A percentile compares a stretch with the other conserved stretches of the same genome.
phyloP scores from a whole-genome alignment of 2,888 invertebrate species.

The Calameuta pallipes region DNA sequence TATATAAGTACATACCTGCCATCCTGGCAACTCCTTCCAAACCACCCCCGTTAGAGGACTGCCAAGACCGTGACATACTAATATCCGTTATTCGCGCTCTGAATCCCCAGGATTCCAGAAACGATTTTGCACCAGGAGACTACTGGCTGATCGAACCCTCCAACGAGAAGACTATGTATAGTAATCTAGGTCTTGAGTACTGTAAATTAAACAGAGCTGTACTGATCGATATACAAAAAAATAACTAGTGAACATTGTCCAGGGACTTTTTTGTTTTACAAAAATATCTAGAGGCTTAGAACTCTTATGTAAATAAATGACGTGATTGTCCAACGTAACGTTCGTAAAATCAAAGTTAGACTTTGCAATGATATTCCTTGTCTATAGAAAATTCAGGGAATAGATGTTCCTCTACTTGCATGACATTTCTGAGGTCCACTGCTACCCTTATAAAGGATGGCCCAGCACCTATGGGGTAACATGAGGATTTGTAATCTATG shows the following conservation, averaged over 20 bases:
- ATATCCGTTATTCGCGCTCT: constrained; percentile 30
- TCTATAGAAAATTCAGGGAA: background rate
- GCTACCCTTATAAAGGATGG: background rate
- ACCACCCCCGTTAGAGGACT: background rate
- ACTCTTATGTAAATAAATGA: background rate
- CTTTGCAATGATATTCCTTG: background rate
- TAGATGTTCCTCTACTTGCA: background rate
- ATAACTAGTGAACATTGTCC: too few species aligned
- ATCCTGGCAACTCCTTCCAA: background rate
- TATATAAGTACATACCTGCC: background rate
- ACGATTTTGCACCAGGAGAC: background rate
- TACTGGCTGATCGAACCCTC: background rate
- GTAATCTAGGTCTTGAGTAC: background rate
- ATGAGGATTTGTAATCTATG: background rate
- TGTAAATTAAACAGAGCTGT: background rate
- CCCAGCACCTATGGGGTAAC: background rate
- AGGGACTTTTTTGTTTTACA: too few species aligned
- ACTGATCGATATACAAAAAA: background rate
- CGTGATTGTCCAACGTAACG: background rate
- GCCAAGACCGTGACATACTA: constrained; percentile 28
- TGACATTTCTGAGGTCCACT: background rate
- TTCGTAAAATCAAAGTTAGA: background rate
- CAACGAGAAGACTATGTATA: background rate
- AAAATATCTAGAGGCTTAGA: background rate
- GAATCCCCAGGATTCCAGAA: background rate